A percentile compares a stretch with the other conserved stretches of the same genome.
phyloP scores from a whole-genome alignment of 2,888 invertebrate genomes.

The Caenorhabditis panamensis region DNA sequence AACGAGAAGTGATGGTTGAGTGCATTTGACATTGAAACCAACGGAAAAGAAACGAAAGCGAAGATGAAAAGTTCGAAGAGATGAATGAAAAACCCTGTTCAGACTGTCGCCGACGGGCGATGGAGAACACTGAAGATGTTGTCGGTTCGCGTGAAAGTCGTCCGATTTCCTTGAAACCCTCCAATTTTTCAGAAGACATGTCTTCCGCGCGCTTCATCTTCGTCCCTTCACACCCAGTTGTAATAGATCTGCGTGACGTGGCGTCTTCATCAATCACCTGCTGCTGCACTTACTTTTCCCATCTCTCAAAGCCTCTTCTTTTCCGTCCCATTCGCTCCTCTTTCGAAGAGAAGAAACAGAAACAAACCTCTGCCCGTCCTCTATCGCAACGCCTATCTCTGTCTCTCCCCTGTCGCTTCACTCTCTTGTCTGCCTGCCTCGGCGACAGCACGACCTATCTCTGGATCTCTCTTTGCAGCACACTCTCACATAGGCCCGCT shows the following conservation, averaged over 20 bases:
- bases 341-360: conserved; percentile 25
- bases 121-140: background rate
- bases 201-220: background rate
- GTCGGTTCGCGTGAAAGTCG: conserved; percentile 5
- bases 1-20: background rate
- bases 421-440: conserved; percentile 29
- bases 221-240: background rate
- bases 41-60: background rate
- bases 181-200: conserved; percentile 44
- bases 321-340: conserved; percentile 4
- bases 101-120: background rate
- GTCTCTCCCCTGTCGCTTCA: conserved; percentile 4
- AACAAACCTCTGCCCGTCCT: conserved; percentile 19
- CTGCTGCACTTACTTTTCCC: conserved; percentile 21
- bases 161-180: conserved; percentile 43
- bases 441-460: conserved; percentile 48
- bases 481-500: conserved; percentile 49
- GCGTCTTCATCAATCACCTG: conserved; percentile 43
- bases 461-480: conserved; percentile 28
- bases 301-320: conserved; percentile 38
- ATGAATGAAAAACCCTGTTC: conserved; percentile 13
- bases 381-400: conserved; percentile 23
- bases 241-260: conserved; percentile 24
- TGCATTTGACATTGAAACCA: background rate
- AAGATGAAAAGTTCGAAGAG: conserved; percentile 2